Percentiles rank a stretch among this genome's conserved stretches.
Conservation (phyloP, 2,113 vertebrate genomes). For the Lophura nycthemera region DNA sequence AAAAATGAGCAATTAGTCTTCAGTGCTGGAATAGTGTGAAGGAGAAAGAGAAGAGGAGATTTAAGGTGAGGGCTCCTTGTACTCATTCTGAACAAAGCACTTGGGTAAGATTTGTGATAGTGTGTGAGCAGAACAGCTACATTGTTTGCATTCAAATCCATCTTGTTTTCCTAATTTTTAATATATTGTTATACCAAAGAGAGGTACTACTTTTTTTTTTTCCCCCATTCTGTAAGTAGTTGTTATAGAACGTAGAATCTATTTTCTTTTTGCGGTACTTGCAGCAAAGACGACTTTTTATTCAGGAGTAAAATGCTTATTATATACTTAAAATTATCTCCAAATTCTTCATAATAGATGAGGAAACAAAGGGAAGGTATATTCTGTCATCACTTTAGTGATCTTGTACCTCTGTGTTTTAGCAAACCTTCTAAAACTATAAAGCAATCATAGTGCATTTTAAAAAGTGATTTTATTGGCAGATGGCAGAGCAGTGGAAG, state of each 20-base stretch:
- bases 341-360: background rate
- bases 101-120: background rate
- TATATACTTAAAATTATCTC: background rate
- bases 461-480: background rate
- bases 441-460: background rate
- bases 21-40: background rate
- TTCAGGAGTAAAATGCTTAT: background rate
- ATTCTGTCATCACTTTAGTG: background rate
- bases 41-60: background rate
- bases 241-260: background rate
- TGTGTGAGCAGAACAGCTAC: background rate
- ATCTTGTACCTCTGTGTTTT: background rate
- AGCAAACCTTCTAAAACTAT: background rate
- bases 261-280: background rate
- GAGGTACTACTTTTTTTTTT: background rate
- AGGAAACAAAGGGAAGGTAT: background rate
- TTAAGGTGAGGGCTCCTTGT: background rate
- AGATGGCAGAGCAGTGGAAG: background rate
- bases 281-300: background rate
- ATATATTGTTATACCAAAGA: background rate
- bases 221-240: background rate
- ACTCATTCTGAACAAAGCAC: background rate
- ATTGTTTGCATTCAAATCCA: background rate
- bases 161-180: slow-evolving; percentile 23
- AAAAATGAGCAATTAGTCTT: background rate